Percentiles rank a stretch among this genome's conserved stretches.
phyloP scores from a whole-genome alignment of 2,113 vertebrate species.

The Gymnobelideus leadbeateri region DNA sequence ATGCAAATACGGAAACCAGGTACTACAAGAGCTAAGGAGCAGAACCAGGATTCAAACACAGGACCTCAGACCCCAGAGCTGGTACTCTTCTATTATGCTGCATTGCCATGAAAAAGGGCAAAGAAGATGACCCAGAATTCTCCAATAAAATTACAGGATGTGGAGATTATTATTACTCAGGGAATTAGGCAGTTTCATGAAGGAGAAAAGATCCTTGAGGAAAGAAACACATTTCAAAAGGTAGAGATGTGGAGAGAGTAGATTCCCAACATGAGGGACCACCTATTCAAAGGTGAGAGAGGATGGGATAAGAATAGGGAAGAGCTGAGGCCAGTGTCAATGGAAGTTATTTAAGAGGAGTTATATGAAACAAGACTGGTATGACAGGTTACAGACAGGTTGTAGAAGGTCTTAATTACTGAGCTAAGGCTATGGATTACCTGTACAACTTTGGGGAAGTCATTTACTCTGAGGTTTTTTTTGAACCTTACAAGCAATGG shows the following conservation, averaged over 20 bases:
- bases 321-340: neutral
- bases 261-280: neutral
- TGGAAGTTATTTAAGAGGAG: neutral
- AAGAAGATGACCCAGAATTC: neutral
- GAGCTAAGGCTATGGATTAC: neutral
- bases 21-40: neutral
- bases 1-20: neutral
- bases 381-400: neutral
- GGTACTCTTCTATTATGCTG: neutral
- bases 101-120: neutral
- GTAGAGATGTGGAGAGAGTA: neutral
- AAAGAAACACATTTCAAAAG: neutral
- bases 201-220: neutral
- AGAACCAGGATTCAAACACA: neutral
- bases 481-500: neutral
- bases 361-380: neutral
- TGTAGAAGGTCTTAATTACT: neutral
- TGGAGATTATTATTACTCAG: neutral
- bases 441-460: neutral
- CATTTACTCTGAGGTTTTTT: neutral
- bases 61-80: neutral
- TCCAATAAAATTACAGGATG: neutral
- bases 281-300: neutral
- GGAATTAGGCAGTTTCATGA: neutral
- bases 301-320: neutral